Evolutionary conservation across 2,888 invertebrate species (phyloP), one percentile per base, ranked within the genome.

Genomic region (Pasiphila rectangulata): DNA sequence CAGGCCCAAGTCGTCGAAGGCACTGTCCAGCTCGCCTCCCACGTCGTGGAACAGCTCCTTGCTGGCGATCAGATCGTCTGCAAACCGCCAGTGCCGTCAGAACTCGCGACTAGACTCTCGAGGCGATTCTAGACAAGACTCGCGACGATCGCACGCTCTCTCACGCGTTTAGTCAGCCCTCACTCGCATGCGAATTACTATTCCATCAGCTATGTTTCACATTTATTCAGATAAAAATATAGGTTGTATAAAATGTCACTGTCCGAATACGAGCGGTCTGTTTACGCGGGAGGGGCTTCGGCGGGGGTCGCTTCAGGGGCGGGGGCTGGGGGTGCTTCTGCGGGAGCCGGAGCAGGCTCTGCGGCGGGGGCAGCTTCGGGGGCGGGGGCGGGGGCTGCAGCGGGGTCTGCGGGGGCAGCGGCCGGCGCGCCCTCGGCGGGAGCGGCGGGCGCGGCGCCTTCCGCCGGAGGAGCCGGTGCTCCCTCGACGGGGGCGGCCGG

Each of bases 31-130:
- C 86, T 97, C 97, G 80, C 96, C 96, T 67, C 96, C 96, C 83
- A 98, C 94, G 80, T 94, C 92, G 89, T 95, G 96, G 93, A 94
- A 97, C 86, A 95, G 92, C 91, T 97, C 96, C 92, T 96, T 97
- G 87, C 94, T 93, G 72, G 90, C 89, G 87, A 95, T 93, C 90
- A 95, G 90, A 75, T 95, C 95, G 92, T 95, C 95, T 95, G 92
- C 72, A 80, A 68, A 80, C 73, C 79, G 30, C 13, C 15, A 16
- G 19, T 30, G 9, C 59, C 55, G 64, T 67, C 72, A 44, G 43
- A 24, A 4, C 32, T 10, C 3, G 27, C 2, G 12, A 15, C 10
- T 17, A 12, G 10, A 12, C 5, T 25, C 12, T 12, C n/a, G n/a
- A n/a, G n/a, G n/a, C n/a, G n/a, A n/a, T n/a, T n/a, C n/a, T n/a